Evolutionary conservation across 1,140 invertebrate species (phyloP), one percentile per base, ranked within the genome.

Genomic region (Adelges cooleyi): DNA sequence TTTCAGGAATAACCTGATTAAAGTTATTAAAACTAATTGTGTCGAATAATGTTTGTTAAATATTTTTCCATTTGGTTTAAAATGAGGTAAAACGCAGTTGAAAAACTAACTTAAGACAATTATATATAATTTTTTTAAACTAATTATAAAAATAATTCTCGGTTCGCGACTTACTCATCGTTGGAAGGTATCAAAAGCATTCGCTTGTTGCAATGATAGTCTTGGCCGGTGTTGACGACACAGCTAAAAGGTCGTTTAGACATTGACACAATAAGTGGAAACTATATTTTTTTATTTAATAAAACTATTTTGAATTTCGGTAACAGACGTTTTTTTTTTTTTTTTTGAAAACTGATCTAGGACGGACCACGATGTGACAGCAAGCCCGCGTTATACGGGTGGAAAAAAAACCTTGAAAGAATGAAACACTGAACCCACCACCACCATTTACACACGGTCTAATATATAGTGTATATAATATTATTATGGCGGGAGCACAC

Each of bases 401-500:
- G n/a, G 42, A 25, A 46, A 29, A 59, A 27, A 44, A 15, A 48
- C n/a, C 10, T 62, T 2, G 5, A 15, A 13, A 62, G 11, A 3
- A 25, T 38, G 6, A 38, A 6, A 38, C 36, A 54, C 36, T 40
- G 25, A 2, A 15, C 11, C 11, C 4, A 53, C 33, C 42, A 59
- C 10, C n/a, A n/a, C n/a, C n/a, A n/a, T n/a, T n/a, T n/a, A n/a
- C n/a, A n/a, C n/a, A n/a, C n/a, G n/a, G n/a, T n/a, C n/a, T n/a
- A n/a, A n/a, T n/a, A n/a, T n/a, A n/a, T n/a, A n/a, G n/a, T n/a
- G n/a, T n/a, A n/a, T n/a, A n/a, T n/a, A n/a, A n/a, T n/a, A n/a
- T n/a, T n/a, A n/a, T 20, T 46, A 62, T 62, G 56, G 56, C 56
- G 56, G 56, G 40, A 62, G 56, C 44, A 62, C 25, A 33, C n/a